These are phyloP conservation scores for Sebastes flavidus DNA, from an alignment of 2,797 vertebrate species.

Conservation along the genomic window DNA sequence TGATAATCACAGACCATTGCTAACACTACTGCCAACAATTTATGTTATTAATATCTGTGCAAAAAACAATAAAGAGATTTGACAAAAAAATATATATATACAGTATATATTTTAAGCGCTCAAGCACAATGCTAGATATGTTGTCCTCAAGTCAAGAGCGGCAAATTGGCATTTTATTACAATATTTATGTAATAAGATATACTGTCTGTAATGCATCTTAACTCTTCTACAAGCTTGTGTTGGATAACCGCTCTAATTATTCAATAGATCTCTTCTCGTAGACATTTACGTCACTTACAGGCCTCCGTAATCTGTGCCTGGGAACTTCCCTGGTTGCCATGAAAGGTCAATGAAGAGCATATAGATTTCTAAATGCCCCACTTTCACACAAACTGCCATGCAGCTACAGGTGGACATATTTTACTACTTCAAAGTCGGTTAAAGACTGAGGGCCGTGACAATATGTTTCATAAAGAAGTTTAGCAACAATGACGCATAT, in stretches of 20 bases:
- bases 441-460: neutral
- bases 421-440: constrained; percentile 17
- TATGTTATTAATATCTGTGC: no score
- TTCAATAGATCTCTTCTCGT: neutral
- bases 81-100: no score
- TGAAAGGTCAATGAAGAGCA: constrained; percentile 26
- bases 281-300: constrained; percentile 1
- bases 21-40: no score
- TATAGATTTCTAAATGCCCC: constrained; percentile 7
- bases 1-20: no score
- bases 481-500: constrained; percentile 34
- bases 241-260: neutral
- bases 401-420: constrained; percentile 44
- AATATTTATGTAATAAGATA: neutral
- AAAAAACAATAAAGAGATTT: no score
- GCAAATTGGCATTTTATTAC: neutral
- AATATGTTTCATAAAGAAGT: constrained; percentile 13
- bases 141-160: neutral
- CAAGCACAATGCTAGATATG: neutral
- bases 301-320: constrained; percentile 13
- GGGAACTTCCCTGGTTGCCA: constrained; percentile 17
- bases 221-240: neutral
- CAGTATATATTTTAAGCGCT: no score
- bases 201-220: neutral
- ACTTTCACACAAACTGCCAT: constrained; percentile 26